These are phyloP conservation scores for Podarcis muralis DNA, from an alignment of 2,113 vertebrate genomes.

Conservation along the genomic window DNA sequence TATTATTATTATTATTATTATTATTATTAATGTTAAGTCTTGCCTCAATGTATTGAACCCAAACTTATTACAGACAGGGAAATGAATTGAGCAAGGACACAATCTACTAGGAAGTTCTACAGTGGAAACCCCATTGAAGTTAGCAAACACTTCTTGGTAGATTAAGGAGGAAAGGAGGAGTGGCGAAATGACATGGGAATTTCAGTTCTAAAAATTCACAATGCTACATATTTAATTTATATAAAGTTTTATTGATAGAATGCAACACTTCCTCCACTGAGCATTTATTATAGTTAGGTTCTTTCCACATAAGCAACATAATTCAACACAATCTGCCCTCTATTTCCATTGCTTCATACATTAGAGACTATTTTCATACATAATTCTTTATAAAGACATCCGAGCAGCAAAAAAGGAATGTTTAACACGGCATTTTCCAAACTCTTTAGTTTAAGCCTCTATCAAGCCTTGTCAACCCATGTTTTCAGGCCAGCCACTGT, in stretches of 20 bases:
- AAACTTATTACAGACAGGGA: too few relatives aligned
- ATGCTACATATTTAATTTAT: constrained; percentile 8
- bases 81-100: constrained; percentile 28
- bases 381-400: neutral
- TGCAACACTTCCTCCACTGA: constrained; percentile 13
- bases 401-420: neutral
- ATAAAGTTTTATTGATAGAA: constrained; percentile 45
- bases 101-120: constrained; percentile 13
- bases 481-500: neutral
- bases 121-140: neutral
- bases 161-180: neutral
- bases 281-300: constrained; percentile 7
- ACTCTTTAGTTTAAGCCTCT: neutral
- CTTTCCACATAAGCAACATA: neutral
- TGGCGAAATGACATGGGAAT: constrained; percentile 24
- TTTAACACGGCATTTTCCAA: neutral
- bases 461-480: neutral
- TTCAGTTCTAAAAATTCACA: constrained; percentile 58
- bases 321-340: neutral
- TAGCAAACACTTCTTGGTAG: neutral
- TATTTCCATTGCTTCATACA: neutral
- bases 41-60: too few relatives aligned
- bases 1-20: too few relatives aligned
- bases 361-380: neutral
- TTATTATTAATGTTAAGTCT: too few relatives aligned